Evolutionary conservation across 1,140 invertebrate genomes (phyloP).

Genomic region (Bacillus rossius): DNA sequence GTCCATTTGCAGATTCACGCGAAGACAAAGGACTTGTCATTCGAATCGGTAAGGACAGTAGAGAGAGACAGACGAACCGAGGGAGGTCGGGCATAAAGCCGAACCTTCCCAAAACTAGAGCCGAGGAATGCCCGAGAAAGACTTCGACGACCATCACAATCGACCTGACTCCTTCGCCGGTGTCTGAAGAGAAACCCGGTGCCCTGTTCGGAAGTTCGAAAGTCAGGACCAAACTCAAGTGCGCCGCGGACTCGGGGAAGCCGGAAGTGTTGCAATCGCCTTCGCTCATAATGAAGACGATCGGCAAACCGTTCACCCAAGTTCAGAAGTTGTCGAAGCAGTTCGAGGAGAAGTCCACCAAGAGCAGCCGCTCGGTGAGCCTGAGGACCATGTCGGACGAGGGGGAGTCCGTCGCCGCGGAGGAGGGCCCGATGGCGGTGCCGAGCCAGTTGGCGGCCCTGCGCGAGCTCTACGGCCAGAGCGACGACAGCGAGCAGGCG

Average conservation of each 20-base stretch:
- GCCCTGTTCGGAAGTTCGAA: no score
- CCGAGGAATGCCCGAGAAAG: constrained; percentile 29
- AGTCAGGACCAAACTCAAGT: no score
- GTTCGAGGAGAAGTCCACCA: not conserved
- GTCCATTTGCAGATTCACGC: no score
- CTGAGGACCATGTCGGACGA: not conserved
- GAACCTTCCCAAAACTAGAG: not conserved
- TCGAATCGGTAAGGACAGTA: constrained; percentile 28
- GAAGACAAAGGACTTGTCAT: constrained; percentile 38
- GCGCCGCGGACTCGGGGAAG: no score
- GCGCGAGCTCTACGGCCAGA: constrained; percentile 36
- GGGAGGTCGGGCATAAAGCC: not conserved
- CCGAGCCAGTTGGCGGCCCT: constrained; percentile 36
- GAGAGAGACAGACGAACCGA: not conserved
- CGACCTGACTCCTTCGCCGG: constrained; percentile 37
- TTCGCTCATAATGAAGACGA: constrained; percentile 16
- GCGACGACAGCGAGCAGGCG: constrained; percentile 36
- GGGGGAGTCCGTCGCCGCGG: not conserved
- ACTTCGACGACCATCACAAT: constrained; percentile 40
- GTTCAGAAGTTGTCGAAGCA: not conserved
- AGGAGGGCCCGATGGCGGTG: constrained; percentile 4
- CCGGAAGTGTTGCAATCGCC: constrained; percentile 8
- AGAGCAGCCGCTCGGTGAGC: not conserved
- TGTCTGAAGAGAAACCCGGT: not conserved
- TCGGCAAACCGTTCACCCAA: not conserved